Percentiles rank a stretch among this genome's conserved stretches.
phyloP scores from a whole-genome alignment of 1,140 invertebrate genomes.

The Pinna nobilis region DNA sequence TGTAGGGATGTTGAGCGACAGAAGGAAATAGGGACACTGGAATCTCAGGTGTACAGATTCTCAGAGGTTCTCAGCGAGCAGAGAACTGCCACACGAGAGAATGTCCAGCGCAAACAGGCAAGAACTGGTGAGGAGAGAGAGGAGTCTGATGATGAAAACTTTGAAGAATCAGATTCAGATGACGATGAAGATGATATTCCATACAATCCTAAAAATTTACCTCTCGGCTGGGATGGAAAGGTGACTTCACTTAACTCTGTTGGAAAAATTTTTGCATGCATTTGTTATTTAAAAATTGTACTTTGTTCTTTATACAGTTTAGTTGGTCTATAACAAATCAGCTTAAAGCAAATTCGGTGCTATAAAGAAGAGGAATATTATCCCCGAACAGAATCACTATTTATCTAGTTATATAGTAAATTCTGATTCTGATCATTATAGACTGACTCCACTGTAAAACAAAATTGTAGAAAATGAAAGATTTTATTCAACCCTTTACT shows the following conservation, averaged over 20 bases:
- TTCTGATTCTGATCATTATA: too few relatives aligned
- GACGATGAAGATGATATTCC: conserved; percentile 94
- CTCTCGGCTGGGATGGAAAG: conserved; percentile 99
- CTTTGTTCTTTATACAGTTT: too few relatives aligned
- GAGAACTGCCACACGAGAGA: conserved; percentile 94
- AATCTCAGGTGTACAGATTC: conserved; percentile 92
- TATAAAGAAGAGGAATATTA: too few relatives aligned
- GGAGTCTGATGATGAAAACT: conserved; percentile 85
- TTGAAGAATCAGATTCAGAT: conserved; percentile 85
- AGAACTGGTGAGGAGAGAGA: conserved; percentile 87
- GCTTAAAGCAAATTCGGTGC: too few relatives aligned
- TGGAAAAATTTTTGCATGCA: too few relatives aligned
- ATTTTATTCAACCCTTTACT: too few relatives aligned
- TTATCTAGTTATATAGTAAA: too few relatives aligned
- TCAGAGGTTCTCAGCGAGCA: conserved; percentile 83
- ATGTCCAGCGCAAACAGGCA: conserved; percentile 98
- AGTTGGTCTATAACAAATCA: too few relatives aligned
- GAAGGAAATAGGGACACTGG: conserved; percentile 84
- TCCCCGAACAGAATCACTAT: too few relatives aligned
- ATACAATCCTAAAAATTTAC: conserved; percentile 99
- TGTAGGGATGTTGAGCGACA: conserved; percentile 75
- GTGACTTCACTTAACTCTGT: conserved; percentile 74
- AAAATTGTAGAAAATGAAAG: too few relatives aligned
- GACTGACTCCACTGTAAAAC: too few relatives aligned
- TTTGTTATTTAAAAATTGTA: too few relatives aligned